Evolutionary conservation across 2,797 vertebrate species (phyloP), one percentile per base, ranked within the genome.

Genomic region (Spinus olivaceus): DNA sequence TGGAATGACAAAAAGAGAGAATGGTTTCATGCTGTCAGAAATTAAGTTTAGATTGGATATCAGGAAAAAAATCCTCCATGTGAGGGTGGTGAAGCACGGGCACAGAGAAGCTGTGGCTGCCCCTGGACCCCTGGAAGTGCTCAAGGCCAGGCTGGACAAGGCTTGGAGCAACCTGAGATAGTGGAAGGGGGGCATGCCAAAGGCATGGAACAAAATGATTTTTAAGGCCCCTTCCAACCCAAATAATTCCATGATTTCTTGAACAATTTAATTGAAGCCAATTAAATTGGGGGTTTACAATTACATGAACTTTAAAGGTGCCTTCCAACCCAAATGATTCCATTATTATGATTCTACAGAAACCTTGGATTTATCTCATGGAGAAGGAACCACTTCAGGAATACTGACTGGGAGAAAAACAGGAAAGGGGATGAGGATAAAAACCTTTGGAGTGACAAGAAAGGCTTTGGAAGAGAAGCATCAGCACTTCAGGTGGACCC

Each of bases 41-140:
- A 47, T 3, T 3, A 22, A 37, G 21, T 54, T 67, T 37, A 33
- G 35, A 13, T 12, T 60, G 47, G 28, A 25, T n/a, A n/a, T 49
- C 24, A 42, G 81, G n/a, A 6, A 9, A 49, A 54, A 49, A 37
- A 0, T 16, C 14, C 25, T 66, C 10, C 1, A 0, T 54, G 17
- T 42, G 60, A 37, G 35, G 23, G 12, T 49, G 53, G 23, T 21
- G 35, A 84, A 20, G 19, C 2, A 4, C 13, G 8, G 60, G 28
- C 33, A n/a, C 4, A 21, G 39, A n/a, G 30, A 53, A 27, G 6
- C 0, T 49, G 32, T 32, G 51, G 10, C 24, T 65, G 33, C 2
- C 7, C 39, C 50, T 61, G 59, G 14, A 23, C 46, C 9, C 44
- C 50, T 89, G 44, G 51, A 65, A 59, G 9, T 14, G 18, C 14